Evolutionary conservation across 1,140 invertebrate species (phyloP).

Genomic region (Aleiodes sp.): DNA sequence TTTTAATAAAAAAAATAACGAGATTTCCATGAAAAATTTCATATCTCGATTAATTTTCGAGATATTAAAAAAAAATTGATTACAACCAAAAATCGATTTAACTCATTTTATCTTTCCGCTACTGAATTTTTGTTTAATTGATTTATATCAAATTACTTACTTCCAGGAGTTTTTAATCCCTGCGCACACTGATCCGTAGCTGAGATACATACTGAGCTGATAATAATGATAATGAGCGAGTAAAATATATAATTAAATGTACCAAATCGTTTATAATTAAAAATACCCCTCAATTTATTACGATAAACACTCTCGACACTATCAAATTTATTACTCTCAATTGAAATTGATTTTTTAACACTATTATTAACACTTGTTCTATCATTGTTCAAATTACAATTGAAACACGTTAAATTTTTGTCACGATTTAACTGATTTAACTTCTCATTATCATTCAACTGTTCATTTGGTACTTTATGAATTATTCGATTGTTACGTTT

Average conservation of each 20-base stretch:
- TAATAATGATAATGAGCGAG: conserved; percentile 39
- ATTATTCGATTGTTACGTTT: not conserved
- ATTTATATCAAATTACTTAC: conserved; percentile 44
- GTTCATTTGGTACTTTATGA: not conserved
- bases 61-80: no score
- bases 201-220: conserved; percentile 33
- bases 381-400: not conserved
- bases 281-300: conserved; percentile 6
- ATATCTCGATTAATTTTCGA: no score
- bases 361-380: not conserved
- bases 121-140: no score
- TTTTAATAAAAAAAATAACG: conserved; percentile 8
- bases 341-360: not conserved
- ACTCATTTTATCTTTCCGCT: no score
- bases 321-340: not conserved
- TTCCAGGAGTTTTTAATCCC: conserved; percentile 53
- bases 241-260: conserved; percentile 36
- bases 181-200: conserved; percentile 41
- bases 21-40: not conserved
- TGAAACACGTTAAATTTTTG: not conserved
- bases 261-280: conserved; percentile 5
- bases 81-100: not conserved
- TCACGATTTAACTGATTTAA: no score
- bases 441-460: not conserved
- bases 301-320: not conserved